These are phyloP conservation scores for Micropoecilia bifurca DNA, from an alignment of 2,797 vertebrate species.

Conservation along the genomic window DNA sequence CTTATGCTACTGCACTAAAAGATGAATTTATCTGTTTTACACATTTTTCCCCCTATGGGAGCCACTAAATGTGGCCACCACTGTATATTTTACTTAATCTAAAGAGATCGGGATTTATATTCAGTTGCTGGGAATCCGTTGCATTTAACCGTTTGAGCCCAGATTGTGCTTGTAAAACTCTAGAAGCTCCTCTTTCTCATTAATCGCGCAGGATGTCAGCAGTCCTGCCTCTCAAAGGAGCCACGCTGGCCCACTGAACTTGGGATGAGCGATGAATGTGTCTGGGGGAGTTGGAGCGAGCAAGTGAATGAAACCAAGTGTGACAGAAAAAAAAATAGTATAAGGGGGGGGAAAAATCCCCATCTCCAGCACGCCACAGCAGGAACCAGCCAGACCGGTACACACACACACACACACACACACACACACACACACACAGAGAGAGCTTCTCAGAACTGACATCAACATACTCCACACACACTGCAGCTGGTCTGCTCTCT, in stretches of 20 bases:
- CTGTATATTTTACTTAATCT: background rate
- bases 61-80: background rate
- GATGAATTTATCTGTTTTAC: background rate
- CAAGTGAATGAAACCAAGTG: constrained; percentile 12
- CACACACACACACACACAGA: constrained; percentile 48
- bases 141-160: background rate
- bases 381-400: constrained; percentile 39
- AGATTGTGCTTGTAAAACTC: constrained; percentile 8
- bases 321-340: constrained; percentile 22
- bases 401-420: background rate
- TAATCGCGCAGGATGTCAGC: constrained; percentile 57
- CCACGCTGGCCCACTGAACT: constrained; percentile 75
- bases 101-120: constrained; percentile 1
- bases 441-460: constrained; percentile 63
- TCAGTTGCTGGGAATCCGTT: background rate
- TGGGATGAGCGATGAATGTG: constrained; percentile 43
- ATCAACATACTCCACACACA: constrained; percentile 71
- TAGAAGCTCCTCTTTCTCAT: constrained; percentile 56
- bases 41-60: background rate
- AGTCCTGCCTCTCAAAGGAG: constrained; percentile 67
- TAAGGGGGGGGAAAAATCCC: background rate
- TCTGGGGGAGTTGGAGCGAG: constrained; percentile 19
- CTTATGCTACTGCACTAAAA: background rate
- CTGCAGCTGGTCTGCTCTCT: constrained; percentile 64
- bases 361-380: background rate